phyloP scores from a whole-genome alignment of 2,113 vertebrate genomes.

The Boleophthalmus pectinirostris region DNA sequence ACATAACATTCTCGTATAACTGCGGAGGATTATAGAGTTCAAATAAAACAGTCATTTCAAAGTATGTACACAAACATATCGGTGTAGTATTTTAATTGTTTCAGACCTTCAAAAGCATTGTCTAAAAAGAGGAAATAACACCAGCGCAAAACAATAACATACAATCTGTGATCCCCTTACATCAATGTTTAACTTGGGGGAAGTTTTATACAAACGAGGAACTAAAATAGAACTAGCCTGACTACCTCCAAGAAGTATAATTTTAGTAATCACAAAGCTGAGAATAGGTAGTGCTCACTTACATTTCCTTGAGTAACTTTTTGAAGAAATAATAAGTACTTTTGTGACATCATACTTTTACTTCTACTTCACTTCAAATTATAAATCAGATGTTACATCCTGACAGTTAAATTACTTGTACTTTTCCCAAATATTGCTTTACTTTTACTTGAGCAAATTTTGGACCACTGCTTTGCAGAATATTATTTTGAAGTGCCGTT shows the following conservation, averaged over 20 bases:
- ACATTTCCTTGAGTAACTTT: not conserved
- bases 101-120: not conserved
- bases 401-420: too few relatives aligned
- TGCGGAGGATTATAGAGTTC: too few relatives aligned
- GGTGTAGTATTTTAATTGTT: not conserved
- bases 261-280: not conserved
- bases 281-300: not conserved
- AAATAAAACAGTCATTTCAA: too few relatives aligned
- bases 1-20: too few relatives aligned
- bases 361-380: too few relatives aligned
- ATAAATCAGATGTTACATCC: too few relatives aligned
- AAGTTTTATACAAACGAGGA: slow-evolving; percentile 51
- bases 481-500: too few relatives aligned
- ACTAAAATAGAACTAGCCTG: slow-evolving; percentile 20
- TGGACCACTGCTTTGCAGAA: too few relatives aligned
- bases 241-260: not conserved
- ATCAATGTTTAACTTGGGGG: slow-evolving; percentile 2
- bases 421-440: too few relatives aligned
- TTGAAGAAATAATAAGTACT: too few relatives aligned
- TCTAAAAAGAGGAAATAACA: not conserved
- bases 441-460: not conserved
- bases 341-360: too few relatives aligned
- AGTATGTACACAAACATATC: not conserved
- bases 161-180: not conserved
- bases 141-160: not conserved